Evolutionary conservation across 2,113 vertebrate species (phyloP), one percentile per base, ranked within the genome.

Genomic region (Amia ocellicauda): DNA sequence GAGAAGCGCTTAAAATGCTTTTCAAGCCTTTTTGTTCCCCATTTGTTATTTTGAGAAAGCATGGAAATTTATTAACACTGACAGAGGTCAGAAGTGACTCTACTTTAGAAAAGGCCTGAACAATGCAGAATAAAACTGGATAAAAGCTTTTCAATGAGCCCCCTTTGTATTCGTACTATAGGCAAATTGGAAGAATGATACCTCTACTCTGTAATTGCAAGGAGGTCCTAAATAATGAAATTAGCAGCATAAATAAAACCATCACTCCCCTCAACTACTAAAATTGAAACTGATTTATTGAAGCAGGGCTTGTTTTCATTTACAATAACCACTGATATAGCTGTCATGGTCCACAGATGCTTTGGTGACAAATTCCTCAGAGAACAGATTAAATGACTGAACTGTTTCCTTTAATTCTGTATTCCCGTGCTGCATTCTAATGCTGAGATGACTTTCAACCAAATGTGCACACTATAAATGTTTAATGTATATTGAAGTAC

Each of bases 181-280:
- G 51, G 58, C 36, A 31, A 68, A 65, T 69, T 51, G 60, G 51
- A 36, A 28, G 42, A 60, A 69, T 58, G 54, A 55, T 64, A 29
- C 49, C 24, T 56, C 17, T 54, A 36, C 24, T 56, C 17, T 54
- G 24, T 47, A 41, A 67, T 60, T 64, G 24, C 27, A 36, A 59
- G 22, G 40, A 58, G 36, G 1, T 41, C 49, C 27, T 40, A 22
- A 51, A 51, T 51, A 20, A 51, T 4, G 4, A 4, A 51, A 4
- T 16, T 7, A 4, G 45, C 4, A 4, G 19, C 3, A 20, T 7
- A 13, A 5, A 3, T 22, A 51, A n/a, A n/a, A 11, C 31, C 31
- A 36, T 36, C 31, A 7, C 31, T 26, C 23, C 11, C 4, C 5
- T 54, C 9, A 17, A 55, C 52, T 13, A 8, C 3, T 55, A 27